Evolutionary conservation across 2,888 invertebrate genomes (phyloP).

Genomic region (Plagodis dolabraria): DNA sequence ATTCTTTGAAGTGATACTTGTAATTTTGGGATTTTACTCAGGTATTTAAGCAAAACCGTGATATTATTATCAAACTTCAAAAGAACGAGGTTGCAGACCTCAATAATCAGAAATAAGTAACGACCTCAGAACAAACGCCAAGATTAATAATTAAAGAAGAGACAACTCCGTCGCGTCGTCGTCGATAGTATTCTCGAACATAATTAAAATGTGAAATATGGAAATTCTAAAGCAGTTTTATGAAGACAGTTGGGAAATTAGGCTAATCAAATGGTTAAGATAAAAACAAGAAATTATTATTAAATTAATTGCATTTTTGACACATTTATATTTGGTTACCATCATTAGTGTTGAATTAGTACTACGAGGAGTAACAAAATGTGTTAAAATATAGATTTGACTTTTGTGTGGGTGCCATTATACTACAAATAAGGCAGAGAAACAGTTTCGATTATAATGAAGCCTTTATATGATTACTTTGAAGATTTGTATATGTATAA

Average conservation of each 20-base stretch:
- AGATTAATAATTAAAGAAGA: too few species aligned
- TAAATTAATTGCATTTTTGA: constrained; percentile 32
- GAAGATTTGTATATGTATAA: too few species aligned
- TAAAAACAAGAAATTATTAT: constrained; percentile 28
- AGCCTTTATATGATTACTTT: too few species aligned
- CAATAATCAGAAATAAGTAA: too few species aligned
- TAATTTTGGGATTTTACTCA: too few species aligned
- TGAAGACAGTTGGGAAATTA: constrained; percentile 41
- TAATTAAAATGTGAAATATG: constrained; percentile 27
- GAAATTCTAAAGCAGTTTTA: constrained; percentile 26
- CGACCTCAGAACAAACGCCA: too few species aligned
- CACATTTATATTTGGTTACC: constrained; percentile 31
- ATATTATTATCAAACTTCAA: too few species aligned
- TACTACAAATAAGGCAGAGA: background rate
- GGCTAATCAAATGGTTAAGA: constrained; percentile 32
- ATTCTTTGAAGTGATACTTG: too few species aligned
- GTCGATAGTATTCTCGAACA: constrained; percentile 30
- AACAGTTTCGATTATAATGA: too few species aligned
- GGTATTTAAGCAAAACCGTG: too few species aligned
- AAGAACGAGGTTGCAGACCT: too few species aligned
- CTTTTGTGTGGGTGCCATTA: constrained; percentile 20
- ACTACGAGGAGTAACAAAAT: constrained; percentile 19
- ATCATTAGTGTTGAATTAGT: constrained; percentile 24
- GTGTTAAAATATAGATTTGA: constrained; percentile 18
- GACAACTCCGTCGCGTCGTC: too few species aligned